phyloP scores from a whole-genome alignment of 2,113 vertebrate species.

The Athene cunicularia region DNA sequence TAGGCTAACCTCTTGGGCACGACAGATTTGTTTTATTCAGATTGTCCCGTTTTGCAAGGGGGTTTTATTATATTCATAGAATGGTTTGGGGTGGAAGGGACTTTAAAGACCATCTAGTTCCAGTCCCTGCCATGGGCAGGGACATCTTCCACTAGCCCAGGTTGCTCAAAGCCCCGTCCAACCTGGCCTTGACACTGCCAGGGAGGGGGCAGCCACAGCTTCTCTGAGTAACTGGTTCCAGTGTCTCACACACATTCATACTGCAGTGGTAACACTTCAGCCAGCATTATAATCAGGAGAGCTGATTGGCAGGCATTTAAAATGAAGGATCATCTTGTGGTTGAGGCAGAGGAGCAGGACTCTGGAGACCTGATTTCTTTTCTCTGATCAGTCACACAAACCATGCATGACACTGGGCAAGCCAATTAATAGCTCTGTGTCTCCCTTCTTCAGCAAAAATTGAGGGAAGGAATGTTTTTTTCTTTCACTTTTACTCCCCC shows the following conservation, averaged over 20 bases:
- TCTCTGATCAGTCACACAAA: constrained; percentile 19
- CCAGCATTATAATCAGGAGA: neutral
- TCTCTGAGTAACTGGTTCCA: too few species aligned
- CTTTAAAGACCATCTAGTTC: too few species aligned
- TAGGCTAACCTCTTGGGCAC: neutral
- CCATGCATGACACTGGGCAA: neutral
- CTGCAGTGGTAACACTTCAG: neutral
- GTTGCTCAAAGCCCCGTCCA: too few species aligned
- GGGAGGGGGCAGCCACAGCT: too few species aligned
- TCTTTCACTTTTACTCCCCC: neutral
- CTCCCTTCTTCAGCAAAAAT: neutral
- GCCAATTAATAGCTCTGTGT: neutral
- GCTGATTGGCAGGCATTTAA: neutral
- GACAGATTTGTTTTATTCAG: neutral
- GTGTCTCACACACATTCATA: neutral
- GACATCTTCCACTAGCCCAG: too few species aligned
- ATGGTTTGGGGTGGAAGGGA: too few species aligned
- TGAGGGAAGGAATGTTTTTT: neutral
- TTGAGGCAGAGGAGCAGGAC: neutral
- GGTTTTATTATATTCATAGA: neutral
- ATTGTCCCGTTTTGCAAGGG: neutral
- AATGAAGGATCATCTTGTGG: neutral
- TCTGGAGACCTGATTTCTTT: constrained; percentile 9
- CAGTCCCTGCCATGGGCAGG: too few species aligned
- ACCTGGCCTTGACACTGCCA: too few species aligned